Evolutionary conservation across 2,113 vertebrate species (phyloP).

Genomic region (Cyanoliseus patagonus): DNA sequence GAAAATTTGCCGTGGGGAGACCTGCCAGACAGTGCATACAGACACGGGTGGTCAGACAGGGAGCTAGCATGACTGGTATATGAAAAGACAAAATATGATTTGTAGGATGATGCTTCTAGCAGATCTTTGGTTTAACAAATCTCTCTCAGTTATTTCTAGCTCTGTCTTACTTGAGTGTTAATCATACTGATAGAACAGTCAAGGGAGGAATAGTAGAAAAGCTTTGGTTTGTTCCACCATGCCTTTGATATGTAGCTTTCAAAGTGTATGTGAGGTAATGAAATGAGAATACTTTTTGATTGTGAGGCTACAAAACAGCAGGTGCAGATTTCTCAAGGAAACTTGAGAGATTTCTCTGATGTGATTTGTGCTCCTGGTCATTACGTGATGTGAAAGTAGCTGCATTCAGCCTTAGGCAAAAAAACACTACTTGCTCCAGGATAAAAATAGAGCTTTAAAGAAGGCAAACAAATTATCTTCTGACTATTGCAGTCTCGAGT

Average conservation of each 20-base stretch:
- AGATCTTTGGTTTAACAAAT: background rate
- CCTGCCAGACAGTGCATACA: background rate
- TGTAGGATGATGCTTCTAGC: background rate
- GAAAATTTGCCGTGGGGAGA: background rate
- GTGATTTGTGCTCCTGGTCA: background rate
- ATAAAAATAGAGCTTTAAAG: conserved; percentile 2
- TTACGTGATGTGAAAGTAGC: background rate
- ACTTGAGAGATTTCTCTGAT: conserved; percentile 35
- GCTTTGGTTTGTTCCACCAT: background rate
- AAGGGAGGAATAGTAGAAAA: background rate
- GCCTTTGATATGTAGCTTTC: background rate
- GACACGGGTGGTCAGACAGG: background rate
- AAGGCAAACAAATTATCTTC: background rate
- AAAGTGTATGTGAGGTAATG: background rate
- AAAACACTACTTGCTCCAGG: background rate
- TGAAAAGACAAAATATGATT: background rate
- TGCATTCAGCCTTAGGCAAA: background rate
- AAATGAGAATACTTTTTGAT: background rate
- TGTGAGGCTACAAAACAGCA: background rate
- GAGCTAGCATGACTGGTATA: background rate
- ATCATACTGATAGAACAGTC: background rate
- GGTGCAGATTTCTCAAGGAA: conserved; percentile 18
- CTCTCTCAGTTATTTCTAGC: background rate
- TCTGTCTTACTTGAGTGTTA: background rate
- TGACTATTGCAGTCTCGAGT: background rate